Evolutionary conservation across 1,140 invertebrate species (phyloP), one percentile per base, ranked within the genome.

Genomic region (Pseudomyrmex gracilis): DNA sequence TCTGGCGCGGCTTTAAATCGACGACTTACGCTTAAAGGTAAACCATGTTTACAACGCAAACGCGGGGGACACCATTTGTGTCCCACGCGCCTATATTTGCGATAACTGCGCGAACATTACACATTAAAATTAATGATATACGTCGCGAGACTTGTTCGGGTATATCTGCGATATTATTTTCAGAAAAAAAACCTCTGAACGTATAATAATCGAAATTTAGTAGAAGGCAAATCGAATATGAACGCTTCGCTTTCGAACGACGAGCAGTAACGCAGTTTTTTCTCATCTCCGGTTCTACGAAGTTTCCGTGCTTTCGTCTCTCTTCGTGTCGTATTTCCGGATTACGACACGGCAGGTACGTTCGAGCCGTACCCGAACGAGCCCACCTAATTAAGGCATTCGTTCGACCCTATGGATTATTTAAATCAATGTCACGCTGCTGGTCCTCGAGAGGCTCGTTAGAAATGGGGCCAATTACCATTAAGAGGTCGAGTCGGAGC

Each of bases 401-500:
- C 83, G 66, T 83, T 87, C 83, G 71, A 64, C 83, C 87, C 86
- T 57, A 66, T 77, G 85, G 88, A 87, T 90, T 90, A 90, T 90
- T 90, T 82, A 90, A 90, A 89, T 90, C 87, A 90, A 89, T 87
- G 89, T 88, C 88, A 90, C 61, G 71, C 77, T 7, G 83, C 83
- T 1, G 83, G 55, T 83, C 17, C 88, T 89, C 88, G 73, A 73
- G 88, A 89, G 88, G 74, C 88, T 89, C 88, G 87, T 90, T 85
- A 85, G 80, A 88, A 88, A 88, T 86, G 67, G 85, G 73, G 51
- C 87, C 87, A 87, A 90, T 90, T 90, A 90, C 85, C 89, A 87
- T 87, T 87, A 88, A 90, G 89, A 83, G 88, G 86, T 82, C 80
- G 80, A 49, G 64, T 15, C 58, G 17, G 68, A 70, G 20, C 70